Conservation (phyloP, 1,140 invertebrate genomes). For the Drosophila sp. region DNA sequence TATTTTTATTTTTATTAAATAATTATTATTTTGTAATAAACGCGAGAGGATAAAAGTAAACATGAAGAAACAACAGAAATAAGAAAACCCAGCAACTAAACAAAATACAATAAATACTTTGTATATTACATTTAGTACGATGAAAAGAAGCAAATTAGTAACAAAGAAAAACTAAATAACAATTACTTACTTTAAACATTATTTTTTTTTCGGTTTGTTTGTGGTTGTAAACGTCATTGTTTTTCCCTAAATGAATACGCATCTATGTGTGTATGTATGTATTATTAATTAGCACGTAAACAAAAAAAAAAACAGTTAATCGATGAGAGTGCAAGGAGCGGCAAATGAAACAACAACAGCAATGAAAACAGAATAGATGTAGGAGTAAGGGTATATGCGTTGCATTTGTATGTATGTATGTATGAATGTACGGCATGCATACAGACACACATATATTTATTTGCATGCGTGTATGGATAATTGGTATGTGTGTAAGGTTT, state of each 20-base stretch:
- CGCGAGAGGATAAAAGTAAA: slow-evolving; percentile 16
- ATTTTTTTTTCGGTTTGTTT: slow-evolving; percentile 39
- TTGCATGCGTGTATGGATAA: slow-evolving; percentile 31
- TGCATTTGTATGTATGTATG: neutral
- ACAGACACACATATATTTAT: neutral
- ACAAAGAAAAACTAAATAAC: slow-evolving; percentile 36
- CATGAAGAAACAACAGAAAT: neutral
- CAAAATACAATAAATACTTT: slow-evolving; percentile 11
- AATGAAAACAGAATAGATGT: slow-evolving; percentile 13
- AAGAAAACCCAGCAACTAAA: slow-evolving; percentile 6
- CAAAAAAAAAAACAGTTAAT: neutral
- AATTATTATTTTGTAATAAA: slow-evolving; percentile 77
- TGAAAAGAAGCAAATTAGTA: slow-evolving; percentile 1
- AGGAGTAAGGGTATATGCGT: slow-evolving; percentile 1
- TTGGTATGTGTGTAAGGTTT: slow-evolving; percentile 40
- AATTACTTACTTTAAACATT: slow-evolving; percentile 20
- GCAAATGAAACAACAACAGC: slow-evolving; percentile 13
- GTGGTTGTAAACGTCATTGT: slow-evolving; percentile 17
- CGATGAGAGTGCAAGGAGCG: neutral
- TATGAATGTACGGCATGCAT: neutral
- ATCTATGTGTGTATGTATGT: slow-evolving; percentile 38
- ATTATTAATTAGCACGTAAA: slow-evolving; percentile 54
- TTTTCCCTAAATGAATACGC: slow-evolving; percentile 34
- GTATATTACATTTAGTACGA: slow-evolving; percentile 23
- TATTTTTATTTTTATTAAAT: slow-evolving; percentile 77